Evolutionary conservation across 2,797 vertebrate genomes (phyloP).

Genomic region (Molossus alvarezi): DNA sequence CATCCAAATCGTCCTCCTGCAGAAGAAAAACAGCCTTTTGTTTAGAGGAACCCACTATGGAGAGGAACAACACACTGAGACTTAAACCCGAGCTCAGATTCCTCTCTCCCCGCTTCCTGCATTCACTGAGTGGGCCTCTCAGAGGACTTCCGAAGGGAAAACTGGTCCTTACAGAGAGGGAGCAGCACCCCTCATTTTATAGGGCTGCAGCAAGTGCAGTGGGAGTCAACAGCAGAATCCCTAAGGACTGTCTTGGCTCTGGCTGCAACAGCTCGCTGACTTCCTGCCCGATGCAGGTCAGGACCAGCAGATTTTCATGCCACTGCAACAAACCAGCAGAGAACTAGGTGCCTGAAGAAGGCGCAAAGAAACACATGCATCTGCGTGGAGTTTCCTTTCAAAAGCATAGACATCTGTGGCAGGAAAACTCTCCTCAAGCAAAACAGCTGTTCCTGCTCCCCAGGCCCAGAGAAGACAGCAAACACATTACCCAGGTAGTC

Average conservation of each 20-base stretch:
- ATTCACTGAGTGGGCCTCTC: background rate
- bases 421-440: background rate
- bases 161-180: background rate
- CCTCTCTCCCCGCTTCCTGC: background rate
- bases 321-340: background rate
- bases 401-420: background rate
- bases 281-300: background rate
- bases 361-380: background rate
- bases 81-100: background rate
- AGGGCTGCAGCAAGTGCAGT: background rate
- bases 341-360: too few species aligned
- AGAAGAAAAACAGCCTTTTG: background rate
- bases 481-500: background rate
- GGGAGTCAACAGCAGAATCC: background rate
- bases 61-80: too few species aligned
- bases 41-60: background rate
- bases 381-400: background rate
- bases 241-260: too few species aligned
- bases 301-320: background rate
- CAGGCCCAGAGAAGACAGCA: background rate
- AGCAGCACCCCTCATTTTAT: background rate
- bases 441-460: background rate
- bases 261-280: background rate
- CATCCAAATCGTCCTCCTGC: slow-evolving; percentile 94
- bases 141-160: background rate